Evolutionary conservation across 2,797 vertebrate genomes (phyloP).

Genomic region (Diplodus puntazzo): DNA sequence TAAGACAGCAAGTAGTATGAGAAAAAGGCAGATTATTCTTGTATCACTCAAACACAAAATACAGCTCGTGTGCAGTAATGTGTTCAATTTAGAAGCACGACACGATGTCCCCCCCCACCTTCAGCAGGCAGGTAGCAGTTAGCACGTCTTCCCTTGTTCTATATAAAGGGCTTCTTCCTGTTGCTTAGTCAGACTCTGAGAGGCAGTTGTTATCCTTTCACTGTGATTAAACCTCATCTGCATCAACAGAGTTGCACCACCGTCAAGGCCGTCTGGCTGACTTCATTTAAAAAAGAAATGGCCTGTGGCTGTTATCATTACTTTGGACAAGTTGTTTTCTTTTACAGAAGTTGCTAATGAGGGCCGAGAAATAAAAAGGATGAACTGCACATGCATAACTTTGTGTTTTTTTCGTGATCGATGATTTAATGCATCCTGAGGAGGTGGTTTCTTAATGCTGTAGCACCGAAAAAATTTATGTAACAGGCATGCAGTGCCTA

Average conservation of each 20-base stretch:
- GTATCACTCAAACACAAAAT: conserved; percentile 9
- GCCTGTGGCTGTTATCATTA: conserved; percentile 11
- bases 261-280: conserved; percentile 33
- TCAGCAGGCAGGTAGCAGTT: conserved; percentile 45
- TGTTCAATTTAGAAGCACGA: conserved; percentile 18
- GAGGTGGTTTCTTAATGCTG: not conserved
- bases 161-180: conserved; percentile 37
- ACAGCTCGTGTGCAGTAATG: conserved; percentile 5
- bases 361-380: not conserved
- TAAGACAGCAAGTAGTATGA: conserved; percentile 7
- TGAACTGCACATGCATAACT: conserved; percentile 4
- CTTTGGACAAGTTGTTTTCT: conserved; percentile 15
- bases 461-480: conserved; percentile 9
- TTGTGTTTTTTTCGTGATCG: not conserved
- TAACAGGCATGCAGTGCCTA: not conserved
- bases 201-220: conserved; percentile 42
- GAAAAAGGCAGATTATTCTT: not conserved
- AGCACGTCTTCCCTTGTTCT: conserved; percentile 34
- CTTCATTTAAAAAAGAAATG: conserved; percentile 30
- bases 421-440: not conserved
- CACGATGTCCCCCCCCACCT: conserved; percentile 1
- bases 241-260: conserved; percentile 29
- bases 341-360: conserved; percentile 14
- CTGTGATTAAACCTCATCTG: conserved; percentile 56
- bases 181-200: conserved; percentile 38